These are phyloP conservation scores for Clitarchus hookeri DNA, from an alignment of 2,888 invertebrate species.

Conservation along the genomic window DNA sequence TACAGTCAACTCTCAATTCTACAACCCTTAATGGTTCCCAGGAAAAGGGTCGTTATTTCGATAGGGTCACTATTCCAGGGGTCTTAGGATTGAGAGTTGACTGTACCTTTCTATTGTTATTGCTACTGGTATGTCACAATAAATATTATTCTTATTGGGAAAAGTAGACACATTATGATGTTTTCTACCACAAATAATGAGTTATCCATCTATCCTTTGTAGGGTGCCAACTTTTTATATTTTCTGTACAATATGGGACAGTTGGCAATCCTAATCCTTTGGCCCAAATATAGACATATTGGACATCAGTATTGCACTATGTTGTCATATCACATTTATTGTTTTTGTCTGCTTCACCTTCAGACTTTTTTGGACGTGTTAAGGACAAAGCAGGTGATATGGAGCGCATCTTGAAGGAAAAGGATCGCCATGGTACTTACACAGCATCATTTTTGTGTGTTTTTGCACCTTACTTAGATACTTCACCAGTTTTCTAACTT, in stretches of 20 bases:
- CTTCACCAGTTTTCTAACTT: neutral
- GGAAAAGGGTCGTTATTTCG: no score
- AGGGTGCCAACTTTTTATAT: neutral
- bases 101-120: no score
- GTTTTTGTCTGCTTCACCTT: neutral
- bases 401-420: slow-evolving; percentile 89
- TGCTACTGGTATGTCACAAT: no score
- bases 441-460: neutral
- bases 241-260: neutral
- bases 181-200: no score
- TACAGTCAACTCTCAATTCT: no score
- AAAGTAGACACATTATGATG: no score
- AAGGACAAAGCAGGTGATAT: slow-evolving; percentile 95
- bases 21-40: no score
- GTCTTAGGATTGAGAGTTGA: no score
- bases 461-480: neutral
- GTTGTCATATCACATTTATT: neutral
- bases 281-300: neutral
- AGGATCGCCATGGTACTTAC: slow-evolving; percentile 81
- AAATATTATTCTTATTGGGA: no score
- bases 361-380: slow-evolving; percentile 94
- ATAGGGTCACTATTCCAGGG: no score
- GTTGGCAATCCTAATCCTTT: neutral
- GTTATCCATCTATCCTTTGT: neutral
- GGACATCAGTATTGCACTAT: neutral